Conservation (phyloP, 2,113 vertebrate species). For the Oncorhynchus mykiss region DNA sequence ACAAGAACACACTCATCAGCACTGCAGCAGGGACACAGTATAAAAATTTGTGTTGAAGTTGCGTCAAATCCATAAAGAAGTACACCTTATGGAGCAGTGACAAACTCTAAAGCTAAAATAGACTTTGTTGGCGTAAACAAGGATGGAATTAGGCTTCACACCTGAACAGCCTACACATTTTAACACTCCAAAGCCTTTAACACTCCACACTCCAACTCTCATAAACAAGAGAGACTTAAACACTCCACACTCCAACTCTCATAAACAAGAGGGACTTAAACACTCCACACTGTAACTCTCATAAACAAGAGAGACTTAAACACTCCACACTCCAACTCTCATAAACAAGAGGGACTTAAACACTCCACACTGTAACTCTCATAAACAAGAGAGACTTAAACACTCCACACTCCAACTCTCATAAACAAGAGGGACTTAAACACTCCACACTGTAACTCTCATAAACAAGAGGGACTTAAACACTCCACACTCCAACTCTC, state of each 20-base stretch:
- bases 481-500: too few relatives aligned
- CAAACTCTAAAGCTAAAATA: neutral
- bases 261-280: neutral
- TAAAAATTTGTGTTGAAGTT: neutral
- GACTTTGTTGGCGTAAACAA: neutral
- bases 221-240: too few relatives aligned
- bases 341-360: neutral
- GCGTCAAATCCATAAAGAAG: neutral
- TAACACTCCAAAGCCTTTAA: neutral
- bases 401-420: neutral
- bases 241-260: too few relatives aligned
- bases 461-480: too few relatives aligned
- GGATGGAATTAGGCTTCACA: neutral
- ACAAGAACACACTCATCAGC: neutral
- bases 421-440: neutral
- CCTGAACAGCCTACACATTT: neutral
- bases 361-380: too few relatives aligned
- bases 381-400: neutral
- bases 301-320: neutral
- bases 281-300: neutral
- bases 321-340: too few relatives aligned
- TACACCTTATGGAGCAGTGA: neutral
- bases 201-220: too few relatives aligned
- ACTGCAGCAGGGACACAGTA: neutral
- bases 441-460: too few relatives aligned